phyloP scores from a whole-genome alignment of 2,113 vertebrate genomes.

The Halcyon malimbica region DNA sequence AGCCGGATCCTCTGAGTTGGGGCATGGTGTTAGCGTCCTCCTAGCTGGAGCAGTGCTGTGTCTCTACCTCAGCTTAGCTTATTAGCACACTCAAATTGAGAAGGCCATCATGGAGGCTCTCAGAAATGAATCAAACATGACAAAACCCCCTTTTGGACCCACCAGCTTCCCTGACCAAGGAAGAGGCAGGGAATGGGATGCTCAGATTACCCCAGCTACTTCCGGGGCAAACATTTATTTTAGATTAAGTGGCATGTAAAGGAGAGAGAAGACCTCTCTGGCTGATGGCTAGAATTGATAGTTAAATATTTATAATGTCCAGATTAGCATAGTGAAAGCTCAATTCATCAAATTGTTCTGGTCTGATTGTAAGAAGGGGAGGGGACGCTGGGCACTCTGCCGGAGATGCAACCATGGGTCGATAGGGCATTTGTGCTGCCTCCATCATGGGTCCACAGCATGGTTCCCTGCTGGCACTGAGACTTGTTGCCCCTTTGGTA shows the following conservation, averaged over 20 bases:
- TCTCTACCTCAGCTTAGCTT: not conserved
- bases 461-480: fast-evolving
- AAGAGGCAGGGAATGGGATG: constrained; percentile 19
- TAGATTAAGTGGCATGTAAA: constrained; percentile 74
- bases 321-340: constrained; percentile 86
- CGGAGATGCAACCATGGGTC: constrained; percentile 54
- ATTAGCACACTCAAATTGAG: not conserved
- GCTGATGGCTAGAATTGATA: constrained; percentile 74
- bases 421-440: not conserved
- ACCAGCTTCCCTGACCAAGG: constrained; percentile 49
- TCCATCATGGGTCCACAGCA: fast-evolving
- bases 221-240: constrained; percentile 78
- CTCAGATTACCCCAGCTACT: constrained; percentile 67
- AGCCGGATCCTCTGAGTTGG: not conserved
- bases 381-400: not conserved
- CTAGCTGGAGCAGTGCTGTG: not conserved
- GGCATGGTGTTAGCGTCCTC: not conserved
- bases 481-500: not conserved
- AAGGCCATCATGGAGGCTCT: not conserved
- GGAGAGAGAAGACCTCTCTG: constrained; percentile 61
- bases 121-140: constrained; percentile 5
- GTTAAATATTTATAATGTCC: constrained; percentile 87
- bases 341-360: constrained; percentile 86
- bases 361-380: constrained; percentile 63
- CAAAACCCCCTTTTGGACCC: constrained; percentile 17